Base-by-base conservation (phyloP, 2,888 invertebrate genomes). In the Eurytoma adleriae region DNA sequence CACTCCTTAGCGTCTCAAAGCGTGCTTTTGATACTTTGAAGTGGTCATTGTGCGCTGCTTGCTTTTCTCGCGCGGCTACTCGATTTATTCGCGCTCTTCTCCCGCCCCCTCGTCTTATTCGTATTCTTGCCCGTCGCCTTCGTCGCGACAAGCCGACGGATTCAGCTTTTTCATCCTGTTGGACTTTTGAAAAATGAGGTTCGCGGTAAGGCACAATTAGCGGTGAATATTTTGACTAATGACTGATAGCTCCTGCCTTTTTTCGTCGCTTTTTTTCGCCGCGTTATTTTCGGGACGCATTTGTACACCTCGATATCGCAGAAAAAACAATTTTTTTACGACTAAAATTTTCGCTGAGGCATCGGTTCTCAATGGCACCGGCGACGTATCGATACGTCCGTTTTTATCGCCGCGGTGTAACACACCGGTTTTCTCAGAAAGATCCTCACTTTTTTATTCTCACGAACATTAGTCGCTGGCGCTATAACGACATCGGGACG, bases 21-120 rank as follows among this genome's bases (percentile, higher is more conserved):
- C 59, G 61, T 64, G 69, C 69, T 79, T 75, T 79, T 69, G 69
- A 74, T 62, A 62, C 73, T 73, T 69, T 69, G 27, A 74, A 79
- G 74, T 67, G 59, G 24, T 62, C 74, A 75, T 79, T 74, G 74
- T 74, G 13, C 57, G 61, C 57, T 54, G n/a, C 27, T 74, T 64
- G 56, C 62, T 5, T 66, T 48, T 64, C 30, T 40, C 68, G 12
- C 52, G 62, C 50, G 14, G 59, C 27, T 13, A 24, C 69, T 73
- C 70, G 68, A 79, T 69, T 74, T 79, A 74, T 54, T 74, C 48
- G 24, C 69, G 59, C 66, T 70, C 48, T 54, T 52, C 40, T 61
- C 54, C 20, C 59, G 24, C 54, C 13, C 14, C 16, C 4, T 59
- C 56, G 18, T 50, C 16, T 14, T 16, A 30, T 57, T 16, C 20